Evolutionary conservation across 2,888 invertebrate species (phyloP).

Genomic region (Rotaria socialis): DNA sequence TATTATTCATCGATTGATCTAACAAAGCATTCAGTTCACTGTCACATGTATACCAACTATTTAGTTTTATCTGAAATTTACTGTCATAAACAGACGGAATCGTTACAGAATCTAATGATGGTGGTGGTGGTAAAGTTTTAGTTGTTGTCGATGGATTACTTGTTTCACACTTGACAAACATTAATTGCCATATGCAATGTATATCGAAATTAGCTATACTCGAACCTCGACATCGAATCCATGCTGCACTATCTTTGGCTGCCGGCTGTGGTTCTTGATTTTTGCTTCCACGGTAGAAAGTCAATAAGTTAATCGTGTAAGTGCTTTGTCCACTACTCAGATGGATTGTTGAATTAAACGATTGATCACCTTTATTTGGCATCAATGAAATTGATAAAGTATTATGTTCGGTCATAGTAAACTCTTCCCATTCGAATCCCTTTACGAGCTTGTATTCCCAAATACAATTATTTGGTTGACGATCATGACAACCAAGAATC

Average conservation of each 20-base stretch:
- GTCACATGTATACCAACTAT: constrained; percentile 15
- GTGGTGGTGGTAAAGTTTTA: too few relatives aligned
- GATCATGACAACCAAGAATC: background rate
- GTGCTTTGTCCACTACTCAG: background rate
- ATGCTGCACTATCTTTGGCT: background rate
- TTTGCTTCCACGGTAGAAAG: background rate
- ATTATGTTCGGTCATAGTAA: background rate
- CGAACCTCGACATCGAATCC: constrained; percentile 24
- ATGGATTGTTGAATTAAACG: constrained; percentile 9
- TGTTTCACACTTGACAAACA: background rate
- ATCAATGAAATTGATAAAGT: background rate
- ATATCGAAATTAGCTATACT: constrained; percentile 19
- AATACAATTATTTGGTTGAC: background rate
- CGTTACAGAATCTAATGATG: background rate
- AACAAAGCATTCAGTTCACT: background rate
- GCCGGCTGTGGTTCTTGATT: constrained; percentile 15
- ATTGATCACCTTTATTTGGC: background rate
- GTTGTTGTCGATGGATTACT: background rate
- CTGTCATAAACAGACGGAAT: background rate
- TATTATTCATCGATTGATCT: background rate
- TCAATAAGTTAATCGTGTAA: background rate
- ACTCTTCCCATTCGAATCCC: background rate
- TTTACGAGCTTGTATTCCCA: constrained; percentile 13
- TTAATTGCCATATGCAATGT: constrained; percentile 21
- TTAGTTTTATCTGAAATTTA: background rate